phyloP scores from a whole-genome alignment of 35 echinoderm and acorn worm species.

The Ptychodera flava region DNA sequence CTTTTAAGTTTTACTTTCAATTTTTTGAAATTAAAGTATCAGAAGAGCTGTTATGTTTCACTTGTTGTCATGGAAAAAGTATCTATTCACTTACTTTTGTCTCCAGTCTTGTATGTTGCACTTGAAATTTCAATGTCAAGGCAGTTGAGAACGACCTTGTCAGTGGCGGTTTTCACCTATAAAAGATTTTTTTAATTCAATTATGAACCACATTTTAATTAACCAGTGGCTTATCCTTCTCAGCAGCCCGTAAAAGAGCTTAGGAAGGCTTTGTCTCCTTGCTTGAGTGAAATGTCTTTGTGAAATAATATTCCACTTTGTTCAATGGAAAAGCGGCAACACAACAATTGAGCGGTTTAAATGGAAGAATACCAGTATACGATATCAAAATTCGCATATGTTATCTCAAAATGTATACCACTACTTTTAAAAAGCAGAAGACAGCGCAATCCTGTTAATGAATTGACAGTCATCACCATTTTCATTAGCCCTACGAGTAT shows the following conservation, averaged over 20 bases:
- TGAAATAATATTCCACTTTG: background rate
- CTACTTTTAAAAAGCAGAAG: too few relatives aligned
- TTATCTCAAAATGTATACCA: too few relatives aligned
- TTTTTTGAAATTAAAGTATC: background rate
- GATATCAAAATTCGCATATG: too few relatives aligned
- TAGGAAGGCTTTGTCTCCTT: too few relatives aligned
- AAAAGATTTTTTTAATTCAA: slow-evolving; percentile 8
- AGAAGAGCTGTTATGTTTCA: background rate
- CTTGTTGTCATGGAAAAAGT: too few relatives aligned
- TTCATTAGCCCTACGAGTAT: too few relatives aligned
- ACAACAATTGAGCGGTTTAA: too few relatives aligned
- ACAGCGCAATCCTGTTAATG: too few relatives aligned
- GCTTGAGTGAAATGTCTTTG: background rate
- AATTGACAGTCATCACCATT: too few relatives aligned
- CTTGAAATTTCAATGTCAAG: slow-evolving; percentile 86
- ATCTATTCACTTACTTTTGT: slow-evolving; percentile 63
- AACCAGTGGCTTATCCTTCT: background rate
- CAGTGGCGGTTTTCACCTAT: slow-evolving; percentile 66
- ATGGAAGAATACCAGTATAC: too few relatives aligned
- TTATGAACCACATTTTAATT: background rate
- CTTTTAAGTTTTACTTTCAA: background rate
- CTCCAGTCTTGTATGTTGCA: slow-evolving; percentile 45
- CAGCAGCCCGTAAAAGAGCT: background rate
- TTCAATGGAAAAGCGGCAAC: background rate
- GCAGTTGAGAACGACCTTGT: slow-evolving; percentile 58